Conservation (phyloP, 2,888 invertebrate genomes). For the Philereme vetulata region DNA sequence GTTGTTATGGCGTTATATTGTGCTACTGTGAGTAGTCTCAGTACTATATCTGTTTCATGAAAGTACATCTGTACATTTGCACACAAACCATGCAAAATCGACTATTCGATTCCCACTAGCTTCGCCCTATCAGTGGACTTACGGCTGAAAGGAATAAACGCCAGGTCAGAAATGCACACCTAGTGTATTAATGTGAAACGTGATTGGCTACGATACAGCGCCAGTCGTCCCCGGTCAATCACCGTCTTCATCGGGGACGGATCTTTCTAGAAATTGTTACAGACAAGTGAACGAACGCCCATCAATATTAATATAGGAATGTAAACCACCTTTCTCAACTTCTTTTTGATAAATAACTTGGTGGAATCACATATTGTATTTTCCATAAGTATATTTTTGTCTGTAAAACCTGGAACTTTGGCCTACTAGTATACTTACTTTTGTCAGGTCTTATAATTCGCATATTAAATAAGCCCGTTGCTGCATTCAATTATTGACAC, state of each 20-base stretch:
- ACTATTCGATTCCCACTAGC: no score
- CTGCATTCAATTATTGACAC: no score
- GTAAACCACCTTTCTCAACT: slow-evolving; percentile 3
- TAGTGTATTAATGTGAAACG: slow-evolving; percentile 22
- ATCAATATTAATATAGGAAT: slow-evolving; percentile 38
- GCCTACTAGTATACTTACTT: no score
- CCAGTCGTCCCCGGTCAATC: slow-evolving; percentile 57
- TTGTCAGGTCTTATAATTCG: no score
- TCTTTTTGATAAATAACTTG: not conserved
- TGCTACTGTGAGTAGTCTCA: no score
- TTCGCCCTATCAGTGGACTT: not conserved
- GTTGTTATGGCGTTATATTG: no score
- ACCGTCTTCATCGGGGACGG: slow-evolving; percentile 41
- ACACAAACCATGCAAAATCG: no score
- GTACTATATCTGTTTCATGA: no score
- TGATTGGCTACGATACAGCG: slow-evolving; percentile 16
- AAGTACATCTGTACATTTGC: no score
- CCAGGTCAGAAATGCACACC: slow-evolving; percentile 12
- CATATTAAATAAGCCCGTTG: no score
- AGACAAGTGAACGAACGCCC: slow-evolving; percentile 41
- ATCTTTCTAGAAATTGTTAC: slow-evolving; percentile 35
- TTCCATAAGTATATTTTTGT: no score
- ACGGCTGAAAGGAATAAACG: slow-evolving; percentile 3
- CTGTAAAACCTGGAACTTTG: no score
- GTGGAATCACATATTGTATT: not conserved